Evolutionary conservation across 2,797 vertebrate species (phyloP), one percentile per base, ranked within the genome.

Genomic region (Apogon talboti): DNA sequence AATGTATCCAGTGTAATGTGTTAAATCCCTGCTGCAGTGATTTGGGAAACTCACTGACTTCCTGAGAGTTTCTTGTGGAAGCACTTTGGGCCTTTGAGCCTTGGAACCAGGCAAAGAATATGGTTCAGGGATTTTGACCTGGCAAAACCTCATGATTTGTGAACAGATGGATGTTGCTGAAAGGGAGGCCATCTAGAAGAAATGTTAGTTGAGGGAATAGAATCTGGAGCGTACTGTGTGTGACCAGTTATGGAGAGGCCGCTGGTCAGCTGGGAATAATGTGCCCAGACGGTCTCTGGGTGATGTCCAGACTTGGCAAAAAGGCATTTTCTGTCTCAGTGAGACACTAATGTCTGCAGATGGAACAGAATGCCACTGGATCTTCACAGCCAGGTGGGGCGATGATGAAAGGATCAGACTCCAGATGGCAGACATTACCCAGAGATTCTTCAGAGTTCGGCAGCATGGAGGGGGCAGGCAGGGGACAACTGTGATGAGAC

Each of bases 341-440:
- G 16, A 69, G 30, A 44, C 71, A 68, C 43, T 48, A 51, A 57
- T 54, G 16, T 78, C 57, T 76, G 54, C 66, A 69, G 69, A 80
- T 67, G 63, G 63, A 40, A 21, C 44, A 51, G 54, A 57, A 75
- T 81, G 53, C 75, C 74, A 73, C 74, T 84, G 81, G 69, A 75
- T 67, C 73, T 72, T 50, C 69, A 68, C 51, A 52, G 63, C 60
- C 84, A 86, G 86, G 76, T 83, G 78, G 71, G 74, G 24, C 33
- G 8, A 73, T 81, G 83, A 87, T 75, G 73, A 81, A 81, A 83
- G 78, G 70, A 79, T 79, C 74, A 51, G 64, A 61, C 52, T 83
- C 78, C 86, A 88, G 84, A 86, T 90, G 86, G 89, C 65, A 72
- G 69, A 80, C 68, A 67, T 78, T 71, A 85, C 15, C 72, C 53